Conservation (phyloP, 2,888 invertebrate species). For the Ferdinandea cuprea region DNA sequence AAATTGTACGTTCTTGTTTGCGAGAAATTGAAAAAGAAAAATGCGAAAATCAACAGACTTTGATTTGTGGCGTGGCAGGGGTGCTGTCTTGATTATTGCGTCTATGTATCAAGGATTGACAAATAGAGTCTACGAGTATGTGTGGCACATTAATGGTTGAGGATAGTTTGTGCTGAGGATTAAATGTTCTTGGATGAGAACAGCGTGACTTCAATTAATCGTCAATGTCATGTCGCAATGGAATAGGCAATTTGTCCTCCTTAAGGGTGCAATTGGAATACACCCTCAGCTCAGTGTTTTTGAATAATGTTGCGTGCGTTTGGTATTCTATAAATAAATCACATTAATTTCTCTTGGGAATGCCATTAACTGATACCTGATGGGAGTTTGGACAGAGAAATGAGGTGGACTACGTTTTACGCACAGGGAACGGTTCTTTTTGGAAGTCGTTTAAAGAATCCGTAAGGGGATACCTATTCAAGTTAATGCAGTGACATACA, state of each 20-base stretch:
- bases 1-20: too few species aligned
- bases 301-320: constrained; percentile 22
- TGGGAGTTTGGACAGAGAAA: constrained; percentile 34
- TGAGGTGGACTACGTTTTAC: constrained; percentile 1
- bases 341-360: constrained; percentile 53
- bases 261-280: constrained; percentile 19
- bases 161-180: neutral
- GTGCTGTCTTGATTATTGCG: constrained; percentile 23
- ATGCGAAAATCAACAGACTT: constrained; percentile 21
- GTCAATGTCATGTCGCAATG: constrained; percentile 20
- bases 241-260: constrained; percentile 29
- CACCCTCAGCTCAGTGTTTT: constrained; percentile 18
- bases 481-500: too few species aligned
- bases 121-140: constrained; percentile 5
- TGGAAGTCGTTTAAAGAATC: too few species aligned
- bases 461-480: too few species aligned
- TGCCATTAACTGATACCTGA: constrained; percentile 46
- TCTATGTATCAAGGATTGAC: constrained; percentile 13
- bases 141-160: constrained; percentile 4
- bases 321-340: constrained; percentile 31
- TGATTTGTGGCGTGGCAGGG: constrained; percentile 1
- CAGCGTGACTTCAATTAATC: constrained; percentile 38
- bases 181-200: constrained; percentile 11
- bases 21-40: constrained; percentile 15
- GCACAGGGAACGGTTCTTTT: too few species aligned